Evolutionary conservation across 2,797 vertebrate genomes (phyloP), one percentile per base, ranked within the genome.

Genomic region (Bryconaethiops microstoma): DNA sequence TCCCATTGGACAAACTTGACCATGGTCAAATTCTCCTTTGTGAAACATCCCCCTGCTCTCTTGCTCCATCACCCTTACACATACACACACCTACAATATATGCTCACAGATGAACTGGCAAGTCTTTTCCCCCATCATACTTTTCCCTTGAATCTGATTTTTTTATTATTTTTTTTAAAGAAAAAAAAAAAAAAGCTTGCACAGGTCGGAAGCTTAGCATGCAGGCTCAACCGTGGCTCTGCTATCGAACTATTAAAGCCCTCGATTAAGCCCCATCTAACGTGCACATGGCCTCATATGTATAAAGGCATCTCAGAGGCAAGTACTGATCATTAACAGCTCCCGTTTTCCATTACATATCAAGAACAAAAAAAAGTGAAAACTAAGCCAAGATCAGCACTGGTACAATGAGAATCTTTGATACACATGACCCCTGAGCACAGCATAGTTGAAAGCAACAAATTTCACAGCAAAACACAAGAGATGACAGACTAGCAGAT

Each of bases 391-490:
- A 42, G 21, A 74, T 62, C 76, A 78, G 68, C 64, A 70, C 70
- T 42, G 29, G 25, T 74, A 42, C 70, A 74, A 64, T 52, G 70
- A 74, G 74, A 78, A 62, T 57, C 63, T 82, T 63, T 62, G 50
- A 78, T 63, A 74, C 87, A 86, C 68, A 39, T 81, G 80, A 87
- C 87, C 89, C 84, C 85, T 88, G 88, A 83, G 77, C 77, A 86
- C 84, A 86, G 85, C 83, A 86, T 84, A 81, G 86, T 87, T 89
- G 87, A 90, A 93, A 92, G 91, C 90, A 87, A 86, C 84, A 87
- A 78, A 85, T 85, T 88, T 91, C 84, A 87, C 85, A 86, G 86
- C 87, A 85, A 86, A 88, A 86, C 79, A 84, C 83, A 76, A 59
- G 25, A 88, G 78, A 92, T 88, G 87, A 87, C 85, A 78, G 82